These are phyloP conservation scores for Odontomyia ornata DNA, from an alignment of 2,888 invertebrate species.

Conservation along the genomic window DNA sequence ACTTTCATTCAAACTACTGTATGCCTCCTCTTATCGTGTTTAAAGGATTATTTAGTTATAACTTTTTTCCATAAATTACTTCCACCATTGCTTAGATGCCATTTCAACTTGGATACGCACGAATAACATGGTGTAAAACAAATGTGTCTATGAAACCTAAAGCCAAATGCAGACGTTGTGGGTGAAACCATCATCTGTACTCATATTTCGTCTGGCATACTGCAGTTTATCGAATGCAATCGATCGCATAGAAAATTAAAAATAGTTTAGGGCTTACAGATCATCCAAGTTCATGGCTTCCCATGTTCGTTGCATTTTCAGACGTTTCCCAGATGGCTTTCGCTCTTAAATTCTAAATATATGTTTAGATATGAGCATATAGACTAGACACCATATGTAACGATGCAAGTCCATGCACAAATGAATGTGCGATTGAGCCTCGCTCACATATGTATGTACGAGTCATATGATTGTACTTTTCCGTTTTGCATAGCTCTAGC, in stretches of 20 bases:
- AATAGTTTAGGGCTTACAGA: background rate
- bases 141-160: background rate
- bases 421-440: background rate
- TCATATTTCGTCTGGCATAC: slow-evolving; percentile 19
- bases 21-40: too few species aligned
- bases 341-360: background rate
- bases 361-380: background rate
- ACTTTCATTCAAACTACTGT: too few species aligned
- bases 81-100: background rate
- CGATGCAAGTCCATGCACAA: background rate
- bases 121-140: background rate
- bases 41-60: too few species aligned
- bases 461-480: background rate
- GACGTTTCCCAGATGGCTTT: background rate
- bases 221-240: background rate
- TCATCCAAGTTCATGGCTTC: slow-evolving; percentile 1
- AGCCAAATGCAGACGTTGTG: background rate
- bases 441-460: too few species aligned
- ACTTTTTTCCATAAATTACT: too few species aligned
- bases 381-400: too few species aligned
- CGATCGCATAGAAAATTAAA: slow-evolving; percentile 9
- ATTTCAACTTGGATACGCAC: background rate
- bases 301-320: slow-evolving; percentile 1
- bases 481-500: slow-evolving; percentile 1
- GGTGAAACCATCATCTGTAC: background rate